Percentiles rank a stretch among this genome's conserved stretches.
These are phyloP conservation scores for Periplaneta americana DNA, from an alignment of 1,140 invertebrate genomes.

Conservation along the genomic window DNA sequence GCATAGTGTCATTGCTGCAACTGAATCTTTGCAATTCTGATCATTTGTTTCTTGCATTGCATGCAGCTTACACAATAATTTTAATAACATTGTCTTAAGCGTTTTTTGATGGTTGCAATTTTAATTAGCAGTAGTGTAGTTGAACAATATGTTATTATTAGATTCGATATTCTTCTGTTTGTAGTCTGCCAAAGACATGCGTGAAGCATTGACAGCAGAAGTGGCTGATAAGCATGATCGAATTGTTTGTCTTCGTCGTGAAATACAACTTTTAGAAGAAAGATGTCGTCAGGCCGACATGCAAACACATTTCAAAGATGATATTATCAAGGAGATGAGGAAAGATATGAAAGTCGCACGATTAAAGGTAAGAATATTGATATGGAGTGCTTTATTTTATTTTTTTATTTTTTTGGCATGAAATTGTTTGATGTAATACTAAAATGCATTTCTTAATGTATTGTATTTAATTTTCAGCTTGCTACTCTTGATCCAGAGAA, in stretches of 20 bases:
- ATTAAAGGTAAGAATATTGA: conserved; percentile 27
- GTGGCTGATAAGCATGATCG: conserved; percentile 43
- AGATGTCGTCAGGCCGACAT: conserved; percentile 37
- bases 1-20: too few relatives aligned
- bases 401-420: too few relatives aligned
- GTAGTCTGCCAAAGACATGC: conserved; percentile 31
- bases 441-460: not conserved
- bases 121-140: too few relatives aligned
- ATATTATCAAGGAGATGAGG: conserved; percentile 46
- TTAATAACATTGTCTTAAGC: too few relatives aligned
- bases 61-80: too few relatives aligned
- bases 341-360: conserved; percentile 38
- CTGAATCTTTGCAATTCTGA: too few relatives aligned
- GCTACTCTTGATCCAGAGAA: not conserved
- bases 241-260: conserved; percentile 34
- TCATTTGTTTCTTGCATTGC: too few relatives aligned
- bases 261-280: conserved; percentile 40
- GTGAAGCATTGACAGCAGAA: conserved; percentile 40
- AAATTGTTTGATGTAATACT: too few relatives aligned
- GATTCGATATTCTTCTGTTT: not conserved
- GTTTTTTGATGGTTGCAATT: too few relatives aligned
- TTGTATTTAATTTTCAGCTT: not conserved
- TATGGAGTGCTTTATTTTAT: not conserved
- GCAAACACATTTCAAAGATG: conserved; percentile 44
- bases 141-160: too few relatives aligned